phyloP scores from a whole-genome alignment of 1,140 invertebrate genomes.

The Marisa cornuarietis region DNA sequence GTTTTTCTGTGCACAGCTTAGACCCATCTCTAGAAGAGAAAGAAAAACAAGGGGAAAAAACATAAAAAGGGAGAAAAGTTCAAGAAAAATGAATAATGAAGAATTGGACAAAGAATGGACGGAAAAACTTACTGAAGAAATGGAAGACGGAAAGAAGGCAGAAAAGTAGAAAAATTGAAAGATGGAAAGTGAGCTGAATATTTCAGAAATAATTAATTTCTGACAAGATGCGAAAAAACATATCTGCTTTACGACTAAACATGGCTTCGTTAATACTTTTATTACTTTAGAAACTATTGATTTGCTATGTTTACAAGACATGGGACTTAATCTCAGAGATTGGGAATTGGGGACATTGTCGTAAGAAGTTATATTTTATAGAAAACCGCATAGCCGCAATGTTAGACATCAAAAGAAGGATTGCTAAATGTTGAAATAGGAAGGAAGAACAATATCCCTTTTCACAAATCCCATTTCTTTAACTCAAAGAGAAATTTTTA shows the following conservation, averaged over 20 bases:
- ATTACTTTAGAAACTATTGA: neutral
- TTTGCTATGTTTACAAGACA: neutral
- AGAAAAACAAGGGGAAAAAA: neutral
- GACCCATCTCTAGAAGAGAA: neutral
- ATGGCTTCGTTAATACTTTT: too few relatives aligned
- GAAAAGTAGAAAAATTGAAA: neutral
- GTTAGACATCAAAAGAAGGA: too few relatives aligned
- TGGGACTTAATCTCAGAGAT: neutral
- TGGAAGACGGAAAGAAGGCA: neutral
- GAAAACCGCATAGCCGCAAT: too few relatives aligned
- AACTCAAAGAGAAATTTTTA: too few relatives aligned
- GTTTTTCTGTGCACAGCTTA: too few relatives aligned
- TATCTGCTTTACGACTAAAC: neutral
- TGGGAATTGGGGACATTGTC: neutral
- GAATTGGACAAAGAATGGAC: neutral
- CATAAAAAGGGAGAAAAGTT: neutral
- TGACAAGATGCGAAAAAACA: neutral
- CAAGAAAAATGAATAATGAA: neutral
- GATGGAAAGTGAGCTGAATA: neutral
- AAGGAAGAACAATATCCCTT: too few relatives aligned
- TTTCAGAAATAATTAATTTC: neutral
- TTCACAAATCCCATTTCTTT: too few relatives aligned
- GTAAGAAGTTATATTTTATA: neutral
- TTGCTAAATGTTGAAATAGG: too few relatives aligned
- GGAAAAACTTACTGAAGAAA: neutral